Base-by-base conservation (phyloP, 1,140 invertebrate species). In the Heliconius himera region DNA sequence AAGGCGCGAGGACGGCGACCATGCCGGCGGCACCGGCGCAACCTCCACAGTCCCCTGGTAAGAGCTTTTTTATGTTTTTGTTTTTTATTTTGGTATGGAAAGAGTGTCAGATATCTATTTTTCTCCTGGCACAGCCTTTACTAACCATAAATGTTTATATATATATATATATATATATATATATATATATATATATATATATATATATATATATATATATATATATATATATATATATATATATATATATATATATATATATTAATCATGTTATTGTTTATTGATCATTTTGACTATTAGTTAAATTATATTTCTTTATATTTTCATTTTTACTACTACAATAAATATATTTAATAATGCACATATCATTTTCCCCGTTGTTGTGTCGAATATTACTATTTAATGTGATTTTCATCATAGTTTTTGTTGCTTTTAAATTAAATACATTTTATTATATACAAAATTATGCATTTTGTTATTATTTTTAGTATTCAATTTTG, bases 1-100 rank as follows among this genome's bases (percentile, higher is more conserved):
- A 95, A 88, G 95, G 95, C 0, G 95, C 95, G 16, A 91, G 96
- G 16, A 95, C 96, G 75, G 93, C 96, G 9, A 91, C 96, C 0
- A 94, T 96, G 8, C 90, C 91, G 5, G 82, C 90, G 6, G 85
- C 89, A 0, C 87, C 91, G 0, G 83, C 87, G 20, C 91, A 90
- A 51, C 89, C 89, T 0, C 89, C 91, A 1, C 92, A 92, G 60
- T 93, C 92, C 1, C 92, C 92, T 22, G 92, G 92, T 93, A 78
- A 86, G 60, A 46, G 38, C 38, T 46, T 16, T 33, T 60, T 74
- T 33, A 73, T 22, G 33, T 73, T 60, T 60, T 22, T 11, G 18
- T 20, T 51, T 22, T 11, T 20, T 2, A 22, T 26, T 46, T 22
- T 60, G 54, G n/a, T 6, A 22, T 60, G n/a, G n/a, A 22, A 22